A percentile compares a stretch with the other conserved stretches of the same genome.
These are phyloP conservation scores for Thymelicus acteon DNA, from an alignment of 2,888 invertebrate genomes.

Conservation along the genomic window DNA sequence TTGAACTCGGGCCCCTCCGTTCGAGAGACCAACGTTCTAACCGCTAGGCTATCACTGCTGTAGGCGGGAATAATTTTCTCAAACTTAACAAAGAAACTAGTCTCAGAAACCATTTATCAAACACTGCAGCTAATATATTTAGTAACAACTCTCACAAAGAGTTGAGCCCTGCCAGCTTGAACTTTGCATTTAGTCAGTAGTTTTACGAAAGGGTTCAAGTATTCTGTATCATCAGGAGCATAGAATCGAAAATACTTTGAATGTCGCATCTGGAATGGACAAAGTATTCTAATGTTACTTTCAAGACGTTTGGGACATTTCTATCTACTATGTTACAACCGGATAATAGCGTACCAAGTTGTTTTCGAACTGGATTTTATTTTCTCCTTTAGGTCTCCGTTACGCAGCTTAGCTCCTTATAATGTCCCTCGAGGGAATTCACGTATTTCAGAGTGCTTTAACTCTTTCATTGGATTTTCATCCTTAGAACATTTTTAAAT, in stretches of 20 bases:
- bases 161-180: conserved; percentile 30
- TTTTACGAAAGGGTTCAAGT: conserved; percentile 1
- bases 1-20: too few relatives aligned
- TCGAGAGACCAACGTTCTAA: too few relatives aligned
- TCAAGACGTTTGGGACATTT: conserved; percentile 34
- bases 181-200: conserved; percentile 16
- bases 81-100: background rate
- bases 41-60: too few relatives aligned
- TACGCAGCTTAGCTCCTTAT: conserved; percentile 31
- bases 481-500: conserved; percentile 25
- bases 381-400: conserved; percentile 20
- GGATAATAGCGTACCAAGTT: conserved; percentile 24
- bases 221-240: background rate
- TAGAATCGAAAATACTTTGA: conserved; percentile 16
- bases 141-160: conserved; percentile 27
- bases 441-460: conserved; percentile 27
- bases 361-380: conserved; percentile 34
- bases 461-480: conserved; percentile 20
- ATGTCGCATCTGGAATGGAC: background rate
- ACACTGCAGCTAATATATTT: conserved; percentile 13
- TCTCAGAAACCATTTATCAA: conserved; percentile 6
- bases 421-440: conserved; percentile 32
- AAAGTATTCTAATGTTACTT: conserved; percentile 34
- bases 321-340: conserved; percentile 35
- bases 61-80: conserved; percentile 12